These are phyloP conservation scores for Pogoniulus pusillus DNA, from an alignment of 2,797 vertebrate genomes.

Conservation along the genomic window DNA sequence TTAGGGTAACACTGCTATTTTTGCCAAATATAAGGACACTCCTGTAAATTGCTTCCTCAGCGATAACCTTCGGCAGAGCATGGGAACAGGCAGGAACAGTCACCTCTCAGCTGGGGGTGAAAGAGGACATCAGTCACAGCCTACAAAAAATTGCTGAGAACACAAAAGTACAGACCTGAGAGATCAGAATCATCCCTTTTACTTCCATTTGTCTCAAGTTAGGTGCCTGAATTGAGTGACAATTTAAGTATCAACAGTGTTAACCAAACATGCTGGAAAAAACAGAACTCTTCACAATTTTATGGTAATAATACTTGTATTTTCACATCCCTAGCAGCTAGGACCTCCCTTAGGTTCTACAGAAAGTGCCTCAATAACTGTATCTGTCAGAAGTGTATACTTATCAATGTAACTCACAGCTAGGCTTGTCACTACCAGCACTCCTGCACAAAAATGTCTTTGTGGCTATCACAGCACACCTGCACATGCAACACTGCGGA, in stretches of 20 bases:
- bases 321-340: not conserved
- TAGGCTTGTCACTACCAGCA: not conserved
- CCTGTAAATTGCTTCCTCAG: not conserved
- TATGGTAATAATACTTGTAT: not conserved
- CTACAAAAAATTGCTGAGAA: not conserved
- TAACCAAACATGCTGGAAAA: not conserved
- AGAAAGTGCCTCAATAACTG: not conserved
- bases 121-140: not conserved
- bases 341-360: not conserved
- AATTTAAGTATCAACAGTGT: not conserved
- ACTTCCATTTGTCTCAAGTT: not conserved
- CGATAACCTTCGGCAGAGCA: not conserved
- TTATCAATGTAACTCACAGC: not conserved
- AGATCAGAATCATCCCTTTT: not conserved
- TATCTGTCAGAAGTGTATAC: not conserved
- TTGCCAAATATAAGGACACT: not conserved
- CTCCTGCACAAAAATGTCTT: not conserved
- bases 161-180: not conserved
- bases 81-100: not conserved
- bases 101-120: not conserved
- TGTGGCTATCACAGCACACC: not conserved
- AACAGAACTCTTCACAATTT: not conserved
- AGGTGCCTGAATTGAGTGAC: not conserved
- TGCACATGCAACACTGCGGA: not conserved
- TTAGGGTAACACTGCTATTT: not conserved